These are phyloP conservation scores for Sphaerophoria taeniata DNA, from an alignment of 2,888 invertebrate genomes.

Conservation along the genomic window DNA sequence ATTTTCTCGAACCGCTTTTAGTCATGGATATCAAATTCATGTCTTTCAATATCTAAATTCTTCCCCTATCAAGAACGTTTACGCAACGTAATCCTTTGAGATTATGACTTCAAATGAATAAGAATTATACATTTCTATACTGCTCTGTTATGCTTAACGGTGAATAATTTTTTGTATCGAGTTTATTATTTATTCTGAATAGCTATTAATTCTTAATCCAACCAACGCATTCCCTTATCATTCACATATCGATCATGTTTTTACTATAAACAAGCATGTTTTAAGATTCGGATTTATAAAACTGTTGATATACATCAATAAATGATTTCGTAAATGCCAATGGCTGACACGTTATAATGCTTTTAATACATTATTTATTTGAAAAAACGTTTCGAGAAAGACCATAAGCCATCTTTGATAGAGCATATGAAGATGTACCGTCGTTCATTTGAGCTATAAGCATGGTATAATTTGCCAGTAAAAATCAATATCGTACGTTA, in stretches of 20 bases:
- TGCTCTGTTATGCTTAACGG: no score
- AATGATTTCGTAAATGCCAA: constrained; percentile 51
- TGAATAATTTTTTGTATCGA: no score
- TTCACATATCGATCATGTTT: background rate
- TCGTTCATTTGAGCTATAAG: background rate
- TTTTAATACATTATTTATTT: constrained; percentile 55
- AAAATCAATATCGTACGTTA: background rate
- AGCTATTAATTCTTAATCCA: constrained; percentile 20
- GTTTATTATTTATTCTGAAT: background rate
- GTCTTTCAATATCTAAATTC: no score
- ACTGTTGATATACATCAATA: constrained; percentile 45
- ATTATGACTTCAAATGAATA: no score
- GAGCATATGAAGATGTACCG: background rate
- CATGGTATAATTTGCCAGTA: background rate
- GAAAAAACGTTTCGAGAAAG: constrained; percentile 6
- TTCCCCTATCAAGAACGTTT: no score
- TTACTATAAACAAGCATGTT: background rate
- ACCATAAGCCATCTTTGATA: constrained; percentile 1
- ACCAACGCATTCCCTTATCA: constrained; percentile 26
- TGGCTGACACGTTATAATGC: constrained; percentile 25
- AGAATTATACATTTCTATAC: no score
- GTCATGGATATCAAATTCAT: no score
- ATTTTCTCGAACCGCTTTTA: no score
- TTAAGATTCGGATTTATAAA: constrained; percentile 27
- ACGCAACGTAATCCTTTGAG: no score